Conservation (phyloP, 2,113 vertebrate genomes). For the Ptychochromis oligacanthus region DNA sequence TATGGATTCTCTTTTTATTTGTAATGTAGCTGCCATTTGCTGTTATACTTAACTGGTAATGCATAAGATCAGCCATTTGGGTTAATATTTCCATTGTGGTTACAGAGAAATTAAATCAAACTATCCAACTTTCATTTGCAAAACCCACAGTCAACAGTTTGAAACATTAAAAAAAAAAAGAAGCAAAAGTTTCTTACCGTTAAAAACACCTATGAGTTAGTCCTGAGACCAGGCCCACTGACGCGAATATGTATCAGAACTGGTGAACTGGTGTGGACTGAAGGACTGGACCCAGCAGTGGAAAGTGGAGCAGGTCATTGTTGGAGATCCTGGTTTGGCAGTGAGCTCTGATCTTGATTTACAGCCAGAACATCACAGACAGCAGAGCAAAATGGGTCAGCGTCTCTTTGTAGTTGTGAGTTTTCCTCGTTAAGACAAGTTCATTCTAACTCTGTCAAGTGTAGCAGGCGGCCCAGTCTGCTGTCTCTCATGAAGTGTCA, state of each 20-base stretch:
- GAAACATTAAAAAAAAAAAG: background rate
- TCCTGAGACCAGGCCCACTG: background rate
- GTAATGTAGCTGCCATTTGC: background rate
- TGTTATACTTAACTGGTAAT: background rate
- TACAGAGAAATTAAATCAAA: too few relatives aligned
- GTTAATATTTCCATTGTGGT: background rate
- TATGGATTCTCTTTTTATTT: background rate
- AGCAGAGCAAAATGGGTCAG: conserved; percentile 46
- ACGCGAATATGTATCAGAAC: background rate
- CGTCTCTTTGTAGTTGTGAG: conserved; percentile 4
- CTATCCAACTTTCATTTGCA: rapidly evolving
- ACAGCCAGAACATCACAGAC: conserved; percentile 34
- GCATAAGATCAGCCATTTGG: rapidly evolving
- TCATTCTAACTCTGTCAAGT: conserved; percentile 1
- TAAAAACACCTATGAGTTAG: background rate
- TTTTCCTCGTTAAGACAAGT: background rate
- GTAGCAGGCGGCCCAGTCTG: background rate
- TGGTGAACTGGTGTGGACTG: background rate
- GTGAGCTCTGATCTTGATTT: conserved; percentile 32
- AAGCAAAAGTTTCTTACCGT: background rate
- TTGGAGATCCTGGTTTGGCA: conserved; percentile 36
- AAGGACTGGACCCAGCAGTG: background rate
- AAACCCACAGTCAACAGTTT: background rate
- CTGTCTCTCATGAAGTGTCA: background rate
- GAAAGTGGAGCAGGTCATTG: conserved; percentile 43